Evolutionary conservation across 1,140 invertebrate genomes (phyloP).

Genomic region (Laupala kohalensis): DNA sequence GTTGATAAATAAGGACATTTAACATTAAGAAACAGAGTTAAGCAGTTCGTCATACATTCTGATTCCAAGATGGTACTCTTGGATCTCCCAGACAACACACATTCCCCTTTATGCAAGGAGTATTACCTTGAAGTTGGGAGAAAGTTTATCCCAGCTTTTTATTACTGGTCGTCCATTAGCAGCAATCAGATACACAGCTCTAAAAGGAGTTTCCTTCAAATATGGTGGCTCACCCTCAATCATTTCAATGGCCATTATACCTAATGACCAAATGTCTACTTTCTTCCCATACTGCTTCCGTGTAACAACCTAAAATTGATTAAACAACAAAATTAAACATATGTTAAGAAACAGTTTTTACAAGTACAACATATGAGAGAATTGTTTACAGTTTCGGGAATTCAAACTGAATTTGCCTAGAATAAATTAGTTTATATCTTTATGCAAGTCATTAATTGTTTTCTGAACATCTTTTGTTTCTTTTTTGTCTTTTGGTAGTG

Average conservation of each 20-base stretch:
- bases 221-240: conserved; percentile 95
- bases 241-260: conserved; percentile 99
- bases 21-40: not conserved
- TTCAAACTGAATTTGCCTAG: too few species aligned
- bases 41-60: not conserved
- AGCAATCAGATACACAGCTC: conserved; percentile 91
- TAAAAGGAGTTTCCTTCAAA: conserved; percentile 82
- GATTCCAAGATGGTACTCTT: not conserved
- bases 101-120: too few species aligned
- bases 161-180: conserved; percentile 88
- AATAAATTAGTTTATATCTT: too few species aligned
- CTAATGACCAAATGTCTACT: conserved; percentile 91
- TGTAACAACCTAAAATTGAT: conserved; percentile 50
- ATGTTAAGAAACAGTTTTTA: not conserved
- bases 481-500: too few species aligned
- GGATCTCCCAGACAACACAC: not conserved
- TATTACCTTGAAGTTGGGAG: conserved; percentile 49
- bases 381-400: too few species aligned
- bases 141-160: conserved; percentile 67
- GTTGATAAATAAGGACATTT: too few species aligned
- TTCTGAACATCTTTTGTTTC: too few species aligned
- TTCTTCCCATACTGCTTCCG: conserved; percentile 76
- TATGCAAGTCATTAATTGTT: too few species aligned
- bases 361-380: too few species aligned
- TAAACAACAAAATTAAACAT: not conserved